phyloP scores from a whole-genome alignment of 1,140 invertebrate species.

The Trichoplusia ni region DNA sequence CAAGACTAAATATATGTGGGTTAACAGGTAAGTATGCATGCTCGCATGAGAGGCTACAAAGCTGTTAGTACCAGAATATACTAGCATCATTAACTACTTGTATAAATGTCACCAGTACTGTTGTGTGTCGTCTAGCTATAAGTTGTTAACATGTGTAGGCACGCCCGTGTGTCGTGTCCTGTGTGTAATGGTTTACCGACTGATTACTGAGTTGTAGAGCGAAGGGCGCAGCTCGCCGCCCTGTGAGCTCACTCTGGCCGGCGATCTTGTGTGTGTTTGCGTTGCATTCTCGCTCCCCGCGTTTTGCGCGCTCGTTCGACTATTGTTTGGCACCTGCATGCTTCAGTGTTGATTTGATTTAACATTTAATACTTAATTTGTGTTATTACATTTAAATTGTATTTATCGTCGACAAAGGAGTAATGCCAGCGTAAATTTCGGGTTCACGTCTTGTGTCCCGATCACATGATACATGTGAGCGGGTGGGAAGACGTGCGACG shows the following conservation, averaged over 20 bases:
- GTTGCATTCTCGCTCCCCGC: conserved; percentile 65
- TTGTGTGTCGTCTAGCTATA: not conserved
- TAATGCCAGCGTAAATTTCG: conserved; percentile 29
- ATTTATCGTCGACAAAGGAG: too few relatives aligned
- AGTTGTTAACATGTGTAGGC: conserved; percentile 20
- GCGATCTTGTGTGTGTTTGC: conserved; percentile 77
- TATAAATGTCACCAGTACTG: not conserved
- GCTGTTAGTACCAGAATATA: not conserved
- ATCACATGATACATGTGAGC: conserved; percentile 48
- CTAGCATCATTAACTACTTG: not conserved
- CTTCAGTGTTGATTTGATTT: conserved; percentile 9
- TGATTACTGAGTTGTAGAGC: conserved; percentile 68
- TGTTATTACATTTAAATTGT: too few relatives aligned
- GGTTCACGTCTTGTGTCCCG: conserved; percentile 46
- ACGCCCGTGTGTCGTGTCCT: conserved; percentile 25
- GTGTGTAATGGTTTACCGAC: conserved; percentile 48
- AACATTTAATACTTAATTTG: too few relatives aligned
- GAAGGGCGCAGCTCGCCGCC: conserved; percentile 46
- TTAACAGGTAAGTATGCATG: conserved; percentile 28
- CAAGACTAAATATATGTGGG: not conserved
- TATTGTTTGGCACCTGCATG: conserved; percentile 67
- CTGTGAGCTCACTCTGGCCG: conserved; percentile 75
- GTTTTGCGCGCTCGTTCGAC: conserved; percentile 62
- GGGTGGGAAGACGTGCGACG: conserved; percentile 41
- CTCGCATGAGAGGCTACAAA: conserved; percentile 9